Evolutionary conservation across 53 echinoderm and acorn worm genomes (phyloP).

Genomic region (Paracentrotus lividus): DNA sequence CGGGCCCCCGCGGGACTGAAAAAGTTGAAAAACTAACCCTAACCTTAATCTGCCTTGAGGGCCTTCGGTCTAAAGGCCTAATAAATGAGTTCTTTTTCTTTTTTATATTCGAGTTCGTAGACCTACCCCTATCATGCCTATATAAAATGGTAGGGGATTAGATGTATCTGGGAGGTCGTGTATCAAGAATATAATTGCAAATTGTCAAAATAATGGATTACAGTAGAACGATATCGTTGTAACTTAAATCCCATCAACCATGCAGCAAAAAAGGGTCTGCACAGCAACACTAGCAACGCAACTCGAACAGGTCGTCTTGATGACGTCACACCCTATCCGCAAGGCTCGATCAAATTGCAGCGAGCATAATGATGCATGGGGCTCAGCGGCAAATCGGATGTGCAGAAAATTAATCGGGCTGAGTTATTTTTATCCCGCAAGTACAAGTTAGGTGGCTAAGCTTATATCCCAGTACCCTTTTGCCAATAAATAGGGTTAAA

Average conservation of each 20-base stretch:
- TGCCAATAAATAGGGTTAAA: neutral
- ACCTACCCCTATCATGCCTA: no score
- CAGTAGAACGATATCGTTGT: no score
- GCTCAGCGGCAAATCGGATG: constrained; percentile 43
- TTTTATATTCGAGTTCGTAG: no score
- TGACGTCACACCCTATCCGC: constrained; percentile 56
- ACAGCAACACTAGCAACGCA: neutral
- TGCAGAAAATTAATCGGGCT: constrained; percentile 56
- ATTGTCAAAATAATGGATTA: no score
- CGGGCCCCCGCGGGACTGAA: no score
- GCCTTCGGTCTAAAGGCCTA: no score
- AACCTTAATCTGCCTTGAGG: no score
- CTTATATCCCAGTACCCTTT: neutral
- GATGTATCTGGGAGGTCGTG: no score
- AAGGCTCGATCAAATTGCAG: constrained; percentile 55
- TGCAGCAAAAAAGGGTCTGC: neutral
- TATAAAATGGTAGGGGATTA: no score
- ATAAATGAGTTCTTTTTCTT: no score
- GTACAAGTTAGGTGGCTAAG: constrained; percentile 37
- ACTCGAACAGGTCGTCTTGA: constrained; percentile 51
- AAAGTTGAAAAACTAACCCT: no score
- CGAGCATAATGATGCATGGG: constrained; percentile 39
- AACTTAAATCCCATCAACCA: neutral
- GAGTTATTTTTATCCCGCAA: constrained; percentile 27
- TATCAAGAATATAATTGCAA: no score